Evolutionary conservation across 2,888 invertebrate species (phyloP).

Genomic region (Watsonalla binaria): DNA sequence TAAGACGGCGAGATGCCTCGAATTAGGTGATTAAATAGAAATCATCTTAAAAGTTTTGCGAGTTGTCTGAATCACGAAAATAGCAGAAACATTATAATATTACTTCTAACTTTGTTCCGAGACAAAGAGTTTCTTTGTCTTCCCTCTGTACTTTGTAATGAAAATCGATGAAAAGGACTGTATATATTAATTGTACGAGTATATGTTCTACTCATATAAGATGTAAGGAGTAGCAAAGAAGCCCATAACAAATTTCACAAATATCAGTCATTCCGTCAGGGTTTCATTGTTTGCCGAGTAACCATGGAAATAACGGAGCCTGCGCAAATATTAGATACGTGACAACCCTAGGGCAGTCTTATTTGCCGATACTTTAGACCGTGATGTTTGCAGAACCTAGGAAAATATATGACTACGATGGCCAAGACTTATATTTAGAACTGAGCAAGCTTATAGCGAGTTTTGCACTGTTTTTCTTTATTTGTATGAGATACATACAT

Average conservation of each 20-base stretch:
- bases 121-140: too few relatives aligned
- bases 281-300: constrained; percentile 2
- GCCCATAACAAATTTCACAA: background rate
- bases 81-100: too few relatives aligned
- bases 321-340: background rate
- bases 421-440: constrained; percentile 41
- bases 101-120: too few relatives aligned
- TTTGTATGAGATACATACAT: too few relatives aligned
- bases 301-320: constrained; percentile 7
- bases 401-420: constrained; percentile 33
- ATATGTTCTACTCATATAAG: background rate
- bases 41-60: too few relatives aligned
- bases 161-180: too few relatives aligned
- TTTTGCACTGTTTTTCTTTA: too few relatives aligned
- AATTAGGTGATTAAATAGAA: too few relatives aligned
- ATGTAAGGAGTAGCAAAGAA: background rate
- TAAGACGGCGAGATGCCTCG: too few relatives aligned
- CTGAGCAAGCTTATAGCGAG: constrained; percentile 20
- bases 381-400: constrained; percentile 13
- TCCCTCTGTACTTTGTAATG: too few relatives aligned
- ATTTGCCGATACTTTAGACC: constrained; percentile 2
- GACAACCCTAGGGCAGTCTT: constrained; percentile 6
- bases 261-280: background rate
- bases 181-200: too few relatives aligned
- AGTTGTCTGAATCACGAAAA: too few relatives aligned